phyloP scores from a whole-genome alignment of 2,797 vertebrate genomes.

The Pseudochromis fuscus region DNA sequence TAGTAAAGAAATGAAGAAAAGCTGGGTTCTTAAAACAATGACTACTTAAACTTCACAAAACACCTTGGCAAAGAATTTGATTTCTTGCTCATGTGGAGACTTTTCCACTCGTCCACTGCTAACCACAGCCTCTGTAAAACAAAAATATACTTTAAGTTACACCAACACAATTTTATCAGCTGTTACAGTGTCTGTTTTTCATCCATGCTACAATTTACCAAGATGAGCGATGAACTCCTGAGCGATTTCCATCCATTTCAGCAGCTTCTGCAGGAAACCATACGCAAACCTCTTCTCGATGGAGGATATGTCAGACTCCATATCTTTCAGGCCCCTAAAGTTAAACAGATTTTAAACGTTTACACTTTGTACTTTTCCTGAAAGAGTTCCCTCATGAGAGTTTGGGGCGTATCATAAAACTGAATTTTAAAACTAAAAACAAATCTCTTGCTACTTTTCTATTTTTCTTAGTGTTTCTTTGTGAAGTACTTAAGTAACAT shows the following conservation, averaged over 20 bases:
- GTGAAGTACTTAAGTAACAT: too few relatives aligned
- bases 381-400: neutral
- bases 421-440: neutral
- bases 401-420: neutral
- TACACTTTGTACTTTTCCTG: neutral
- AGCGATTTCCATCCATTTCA: conserved; percentile 96
- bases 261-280: conserved; percentile 93
- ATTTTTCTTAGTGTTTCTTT: neutral
- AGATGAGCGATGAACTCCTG: conserved; percentile 97
- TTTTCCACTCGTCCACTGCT: conserved; percentile 96
- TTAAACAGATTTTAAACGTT: conserved; percentile 21
- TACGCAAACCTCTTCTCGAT: conserved; percentile 97
- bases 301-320: conserved; percentile 95
- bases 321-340: conserved; percentile 94
- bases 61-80: conserved; percentile 97
- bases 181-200: neutral
- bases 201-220: conserved; percentile 76
- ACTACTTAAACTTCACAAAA: neutral
- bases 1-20: conserved; percentile 8
- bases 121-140: conserved; percentile 91
- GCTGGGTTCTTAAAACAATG: neutral
- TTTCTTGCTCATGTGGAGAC: conserved; percentile 96
- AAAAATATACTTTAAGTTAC: neutral
- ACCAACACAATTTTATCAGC: neutral
- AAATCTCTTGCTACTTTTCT: neutral